A percentile compares a stretch with the other conserved stretches of the same genome.
These are phyloP conservation scores for Auanema sp. DNA, from an alignment of 2,888 invertebrate species.

Conservation along the genomic window DNA sequence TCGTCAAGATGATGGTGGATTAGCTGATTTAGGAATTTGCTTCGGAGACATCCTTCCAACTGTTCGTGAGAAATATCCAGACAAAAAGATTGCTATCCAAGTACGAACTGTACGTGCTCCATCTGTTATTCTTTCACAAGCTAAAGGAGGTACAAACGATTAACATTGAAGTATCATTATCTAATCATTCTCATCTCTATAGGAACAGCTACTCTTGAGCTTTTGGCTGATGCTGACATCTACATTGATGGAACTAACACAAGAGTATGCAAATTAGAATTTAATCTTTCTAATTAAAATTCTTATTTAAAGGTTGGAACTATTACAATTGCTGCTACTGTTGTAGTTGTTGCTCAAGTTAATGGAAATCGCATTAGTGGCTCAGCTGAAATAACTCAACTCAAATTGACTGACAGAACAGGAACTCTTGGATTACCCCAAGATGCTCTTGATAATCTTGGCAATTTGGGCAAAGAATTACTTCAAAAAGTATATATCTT, in stretches of 20 bases:
- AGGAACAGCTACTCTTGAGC: constrained; percentile 51
- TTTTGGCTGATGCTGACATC: constrained; percentile 56
- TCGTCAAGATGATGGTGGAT: constrained; percentile 40
- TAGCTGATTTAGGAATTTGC: constrained; percentile 59
- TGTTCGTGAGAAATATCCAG: constrained; percentile 59
- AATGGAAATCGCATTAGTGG: constrained; percentile 43
- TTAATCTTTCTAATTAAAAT: not conserved
- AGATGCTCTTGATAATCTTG: constrained; percentile 60
- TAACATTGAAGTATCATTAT: not conserved
- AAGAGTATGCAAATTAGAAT: constrained; percentile 19
- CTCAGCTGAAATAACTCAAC: constrained; percentile 47
- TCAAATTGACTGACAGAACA: constrained; percentile 42
- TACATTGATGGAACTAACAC: constrained; percentile 52
- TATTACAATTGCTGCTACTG: constrained; percentile 50
- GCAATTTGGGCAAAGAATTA: constrained; percentile 60
- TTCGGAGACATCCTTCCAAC: constrained; percentile 62
- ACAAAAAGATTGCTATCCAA: constrained; percentile 52
- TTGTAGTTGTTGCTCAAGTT: constrained; percentile 42
- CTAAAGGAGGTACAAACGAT: constrained; percentile 36
- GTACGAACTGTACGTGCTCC: constrained; percentile 55
- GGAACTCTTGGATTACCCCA: constrained; percentile 54
- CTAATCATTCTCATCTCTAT: constrained; percentile 5
- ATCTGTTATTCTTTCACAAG: constrained; percentile 42
- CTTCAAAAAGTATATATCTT: constrained; percentile 42
- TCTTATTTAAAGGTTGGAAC: constrained; percentile 42